Percentiles rank a stretch among this genome's conserved stretches.
Conservation (phyloP, 2,888 invertebrate genomes). For the Choreutis nemorana region DNA sequence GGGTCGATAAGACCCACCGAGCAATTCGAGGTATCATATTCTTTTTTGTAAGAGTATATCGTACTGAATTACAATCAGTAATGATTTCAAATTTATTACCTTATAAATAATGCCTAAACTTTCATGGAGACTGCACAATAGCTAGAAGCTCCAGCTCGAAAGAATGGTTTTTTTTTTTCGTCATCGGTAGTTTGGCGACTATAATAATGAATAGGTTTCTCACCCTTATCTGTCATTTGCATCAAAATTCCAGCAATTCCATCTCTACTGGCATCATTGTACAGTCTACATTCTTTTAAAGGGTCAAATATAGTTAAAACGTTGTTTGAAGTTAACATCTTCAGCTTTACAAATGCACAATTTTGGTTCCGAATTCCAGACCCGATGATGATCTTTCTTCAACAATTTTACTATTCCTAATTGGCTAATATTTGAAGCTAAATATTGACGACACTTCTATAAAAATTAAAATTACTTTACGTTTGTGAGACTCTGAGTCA, state of each 20-base stretch:
- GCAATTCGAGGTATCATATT: slow-evolving; percentile 14
- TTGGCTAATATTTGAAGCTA: slow-evolving; percentile 3
- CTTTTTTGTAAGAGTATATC: slow-evolving; percentile 16
- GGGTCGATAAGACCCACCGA: slow-evolving; percentile 1
- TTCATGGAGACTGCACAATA: slow-evolving; percentile 16
- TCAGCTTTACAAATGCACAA: slow-evolving; percentile 7
- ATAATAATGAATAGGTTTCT: slow-evolving; percentile 20
- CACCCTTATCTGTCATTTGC: slow-evolving; percentile 13
- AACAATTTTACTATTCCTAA: slow-evolving; percentile 13
- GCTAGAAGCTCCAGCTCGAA: slow-evolving; percentile 30
- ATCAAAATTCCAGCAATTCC: slow-evolving; percentile 22
- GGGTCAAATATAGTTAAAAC: slow-evolving; percentile 15
- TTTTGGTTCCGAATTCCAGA: slow-evolving; percentile 8
- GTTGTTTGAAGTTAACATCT: slow-evolving; percentile 8
- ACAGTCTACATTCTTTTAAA: slow-evolving; percentile 14
- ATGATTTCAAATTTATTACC: slow-evolving; percentile 10
- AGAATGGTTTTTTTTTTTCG: slow-evolving; percentile 24
- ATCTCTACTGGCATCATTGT: slow-evolving; percentile 24
- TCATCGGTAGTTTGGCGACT: slow-evolving; percentile 22
- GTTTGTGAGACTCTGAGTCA: slow-evolving; percentile 8
- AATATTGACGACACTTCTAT: slow-evolving; percentile 4
- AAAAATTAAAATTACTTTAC: slow-evolving; percentile 6
- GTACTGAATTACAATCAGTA: slow-evolving; percentile 24
- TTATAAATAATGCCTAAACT: slow-evolving; percentile 22
- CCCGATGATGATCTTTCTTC: slow-evolving; percentile 11